Evolutionary conservation across 2,113 vertebrate genomes (phyloP).

Genomic region (Alethe diademata): DNA sequence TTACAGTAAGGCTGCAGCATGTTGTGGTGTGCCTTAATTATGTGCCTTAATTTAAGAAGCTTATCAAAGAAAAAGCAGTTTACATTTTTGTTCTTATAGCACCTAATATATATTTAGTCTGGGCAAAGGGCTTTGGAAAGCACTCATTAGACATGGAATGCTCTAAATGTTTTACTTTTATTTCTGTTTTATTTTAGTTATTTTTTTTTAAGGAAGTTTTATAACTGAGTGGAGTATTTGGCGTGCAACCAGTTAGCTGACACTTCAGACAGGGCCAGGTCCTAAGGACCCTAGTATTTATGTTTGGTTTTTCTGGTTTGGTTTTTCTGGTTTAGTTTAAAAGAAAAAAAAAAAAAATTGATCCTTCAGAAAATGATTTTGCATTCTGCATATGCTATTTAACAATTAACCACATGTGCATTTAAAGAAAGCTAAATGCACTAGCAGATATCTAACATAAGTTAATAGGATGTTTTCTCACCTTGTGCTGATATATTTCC

Average conservation of each 20-base stretch:
- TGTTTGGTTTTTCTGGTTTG: neutral
- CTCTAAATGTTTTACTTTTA: neutral
- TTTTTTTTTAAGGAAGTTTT: neutral
- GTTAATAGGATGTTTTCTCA: neutral
- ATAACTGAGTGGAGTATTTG: slow-evolving; percentile 18
- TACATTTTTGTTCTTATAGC: neutral
- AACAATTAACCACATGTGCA: neutral
- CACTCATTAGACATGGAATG: neutral
- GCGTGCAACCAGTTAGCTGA: neutral
- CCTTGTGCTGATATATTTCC: neutral
- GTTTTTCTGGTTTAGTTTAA: neutral
- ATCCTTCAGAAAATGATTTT: neutral
- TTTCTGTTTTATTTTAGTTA: neutral
- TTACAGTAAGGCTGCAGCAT: neutral
- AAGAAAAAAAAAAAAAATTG: neutral
- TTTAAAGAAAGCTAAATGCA: neutral
- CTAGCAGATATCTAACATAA: neutral
- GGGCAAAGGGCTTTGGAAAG: neutral
- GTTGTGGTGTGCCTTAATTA: neutral
- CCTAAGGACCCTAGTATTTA: neutral
- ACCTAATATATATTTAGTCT: neutral
- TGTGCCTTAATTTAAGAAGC: neutral
- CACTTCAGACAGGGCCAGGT: slow-evolving; percentile 18
- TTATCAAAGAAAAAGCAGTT: slow-evolving; percentile 17
- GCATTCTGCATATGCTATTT: neutral